phyloP scores from a whole-genome alignment of 2,113 vertebrate genomes.

The Smithornis capensis region DNA sequence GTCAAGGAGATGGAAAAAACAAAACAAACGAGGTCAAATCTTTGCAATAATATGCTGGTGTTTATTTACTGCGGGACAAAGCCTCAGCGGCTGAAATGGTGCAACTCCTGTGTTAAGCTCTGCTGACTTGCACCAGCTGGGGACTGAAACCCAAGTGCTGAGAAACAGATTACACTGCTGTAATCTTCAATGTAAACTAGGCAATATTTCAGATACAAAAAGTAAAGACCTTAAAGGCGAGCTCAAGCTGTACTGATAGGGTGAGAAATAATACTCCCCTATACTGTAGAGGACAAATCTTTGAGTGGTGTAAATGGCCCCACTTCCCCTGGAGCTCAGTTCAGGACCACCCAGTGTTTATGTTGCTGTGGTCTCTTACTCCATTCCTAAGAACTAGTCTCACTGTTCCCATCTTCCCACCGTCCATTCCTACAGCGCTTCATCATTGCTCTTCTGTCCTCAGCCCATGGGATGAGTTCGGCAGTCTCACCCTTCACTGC shows the following conservation, averaged over 20 bases:
- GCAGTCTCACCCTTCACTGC: not conserved
- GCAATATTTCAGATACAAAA: not conserved
- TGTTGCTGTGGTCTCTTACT: not conserved
- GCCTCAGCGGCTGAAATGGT: not conserved
- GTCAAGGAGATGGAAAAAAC: not conserved
- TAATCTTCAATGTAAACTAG: not conserved
- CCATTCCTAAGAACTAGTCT: not conserved
- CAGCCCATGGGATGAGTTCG: accelerated
- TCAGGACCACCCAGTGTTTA: not conserved
- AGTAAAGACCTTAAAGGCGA: not conserved
- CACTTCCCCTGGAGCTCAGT: not conserved
- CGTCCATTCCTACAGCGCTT: accelerated
- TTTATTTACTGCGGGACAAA: slow-evolving; percentile 36
- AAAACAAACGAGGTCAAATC: slow-evolving; percentile 12
- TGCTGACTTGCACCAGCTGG: slow-evolving; percentile 16
- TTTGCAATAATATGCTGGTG: not conserved
- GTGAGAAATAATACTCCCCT: not conserved
- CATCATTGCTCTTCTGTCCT: not conserved
- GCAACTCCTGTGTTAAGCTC: not conserved
- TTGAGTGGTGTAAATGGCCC: not conserved
- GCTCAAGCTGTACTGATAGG: not conserved
- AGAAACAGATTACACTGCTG: not conserved
- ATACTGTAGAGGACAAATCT: not conserved
- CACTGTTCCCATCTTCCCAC: not conserved
- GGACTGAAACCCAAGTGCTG: not conserved